phyloP scores from a whole-genome alignment of 2,797 vertebrate genomes.

The Ciconia nigra region DNA sequence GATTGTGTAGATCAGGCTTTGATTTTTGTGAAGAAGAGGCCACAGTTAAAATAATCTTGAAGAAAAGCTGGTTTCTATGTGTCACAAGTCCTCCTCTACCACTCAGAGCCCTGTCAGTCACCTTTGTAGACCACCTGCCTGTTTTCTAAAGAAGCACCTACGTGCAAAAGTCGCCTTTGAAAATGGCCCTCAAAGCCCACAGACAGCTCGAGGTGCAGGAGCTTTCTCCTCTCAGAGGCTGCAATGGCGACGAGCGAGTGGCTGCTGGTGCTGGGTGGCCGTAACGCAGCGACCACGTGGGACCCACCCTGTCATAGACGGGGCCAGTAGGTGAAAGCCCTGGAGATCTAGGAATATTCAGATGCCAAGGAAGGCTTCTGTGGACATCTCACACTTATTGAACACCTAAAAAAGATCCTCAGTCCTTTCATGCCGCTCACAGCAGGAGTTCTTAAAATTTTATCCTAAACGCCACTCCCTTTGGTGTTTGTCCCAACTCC shows the following conservation, averaged over 20 bases:
- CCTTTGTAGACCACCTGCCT: neutral
- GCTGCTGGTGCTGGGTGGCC: neutral
- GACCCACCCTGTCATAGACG: neutral
- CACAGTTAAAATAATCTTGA: neutral
- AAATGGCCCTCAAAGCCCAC: neutral
- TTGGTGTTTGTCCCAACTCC: neutral
- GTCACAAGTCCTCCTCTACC: neutral
- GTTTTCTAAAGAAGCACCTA: neutral
- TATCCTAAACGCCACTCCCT: neutral
- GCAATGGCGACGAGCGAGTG: rapidly evolving
- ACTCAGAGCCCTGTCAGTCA: neutral
- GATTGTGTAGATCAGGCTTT: neutral
- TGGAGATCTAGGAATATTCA: neutral
- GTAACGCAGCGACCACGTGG: rapidly evolving
- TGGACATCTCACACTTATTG: neutral
- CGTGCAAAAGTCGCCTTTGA: neutral
- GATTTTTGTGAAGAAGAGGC: neutral
- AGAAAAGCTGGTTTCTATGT: neutral
- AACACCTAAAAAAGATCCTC: neutral
- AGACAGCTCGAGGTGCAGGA: neutral
- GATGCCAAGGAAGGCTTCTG: neutral
- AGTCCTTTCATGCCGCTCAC: neutral
- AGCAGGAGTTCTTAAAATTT: neutral
- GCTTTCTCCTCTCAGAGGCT: neutral
- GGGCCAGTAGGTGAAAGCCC: neutral